These are phyloP conservation scores for Stenurella melanura DNA, from an alignment of 2,888 invertebrate species.

Conservation along the genomic window DNA sequence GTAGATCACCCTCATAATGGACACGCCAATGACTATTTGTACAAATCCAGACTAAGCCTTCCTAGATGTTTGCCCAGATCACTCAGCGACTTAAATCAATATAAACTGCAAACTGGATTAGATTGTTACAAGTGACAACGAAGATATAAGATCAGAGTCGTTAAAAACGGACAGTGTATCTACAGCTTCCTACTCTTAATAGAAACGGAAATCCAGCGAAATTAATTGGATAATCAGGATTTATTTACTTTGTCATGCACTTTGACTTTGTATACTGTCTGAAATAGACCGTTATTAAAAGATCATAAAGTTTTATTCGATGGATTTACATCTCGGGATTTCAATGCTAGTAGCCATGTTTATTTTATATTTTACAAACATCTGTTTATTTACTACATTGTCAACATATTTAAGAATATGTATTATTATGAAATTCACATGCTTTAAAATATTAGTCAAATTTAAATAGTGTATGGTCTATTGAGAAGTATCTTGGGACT, in stretches of 20 bases:
- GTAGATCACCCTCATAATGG: constrained; percentile 7
- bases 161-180: constrained; percentile 40
- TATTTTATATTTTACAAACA: no score
- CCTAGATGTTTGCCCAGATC: constrained; percentile 48
- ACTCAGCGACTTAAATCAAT: constrained; percentile 48
- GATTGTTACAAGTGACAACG: constrained; percentile 56
- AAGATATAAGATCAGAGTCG: constrained; percentile 41
- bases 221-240: constrained; percentile 34
- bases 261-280: constrained; percentile 23
- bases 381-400: no score
- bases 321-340: not conserved
- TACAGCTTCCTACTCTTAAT: constrained; percentile 33
- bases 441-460: no score
- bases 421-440: no score
- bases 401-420: no score
- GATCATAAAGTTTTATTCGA: constrained; percentile 7
- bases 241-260: constrained; percentile 32
- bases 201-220: constrained; percentile 41
- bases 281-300: constrained; percentile 13
- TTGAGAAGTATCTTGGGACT: no score
- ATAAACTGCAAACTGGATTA: constrained; percentile 54
- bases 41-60: constrained; percentile 46
- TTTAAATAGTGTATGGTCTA: no score
- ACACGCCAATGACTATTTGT: constrained; percentile 27
- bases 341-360: not conserved